A percentile compares a stretch with the other conserved stretches of the same genome.
Conservation (phyloP, 2,888 invertebrate genomes). For the Epiperipatus broadwayi region DNA sequence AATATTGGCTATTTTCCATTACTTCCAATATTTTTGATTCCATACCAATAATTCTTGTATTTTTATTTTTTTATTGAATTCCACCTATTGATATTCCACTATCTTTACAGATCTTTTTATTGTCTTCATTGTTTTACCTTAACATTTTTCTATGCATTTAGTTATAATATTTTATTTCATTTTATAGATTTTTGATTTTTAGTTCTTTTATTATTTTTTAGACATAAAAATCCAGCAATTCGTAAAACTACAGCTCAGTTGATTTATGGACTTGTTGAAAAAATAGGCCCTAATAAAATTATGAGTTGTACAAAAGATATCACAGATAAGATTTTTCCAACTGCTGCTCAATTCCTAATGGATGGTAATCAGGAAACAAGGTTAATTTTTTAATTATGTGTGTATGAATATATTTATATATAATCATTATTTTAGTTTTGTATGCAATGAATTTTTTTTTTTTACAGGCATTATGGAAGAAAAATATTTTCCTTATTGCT, state of each 20-base stretch:
- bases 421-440: neutral
- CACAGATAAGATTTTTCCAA: constrained; percentile 54
- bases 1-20: too few relatives aligned
- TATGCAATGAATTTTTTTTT: constrained; percentile 16
- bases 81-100: too few relatives aligned
- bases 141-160: too few relatives aligned
- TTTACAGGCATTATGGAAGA: constrained; percentile 47
- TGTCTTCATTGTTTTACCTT: too few relatives aligned
- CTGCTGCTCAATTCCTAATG: constrained; percentile 58
- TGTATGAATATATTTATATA: constrained; percentile 7
- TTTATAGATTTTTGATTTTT: too few relatives aligned
- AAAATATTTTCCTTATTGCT: constrained; percentile 51
- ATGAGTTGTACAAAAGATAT: constrained; percentile 54
- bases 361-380: constrained; percentile 74
- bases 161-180: too few relatives aligned
- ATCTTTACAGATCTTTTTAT: too few relatives aligned
- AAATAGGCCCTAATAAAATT: constrained; percentile 49
- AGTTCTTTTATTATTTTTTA: too few relatives aligned
- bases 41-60: too few relatives aligned
- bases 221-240: constrained; percentile 69
- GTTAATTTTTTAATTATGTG: constrained; percentile 25
- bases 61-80: too few relatives aligned
- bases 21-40: too few relatives aligned
- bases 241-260: constrained; percentile 62
- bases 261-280: constrained; percentile 47